These are phyloP conservation scores for Knipowitschia caucasica DNA, from an alignment of 2,797 vertebrate species.

Conservation along the genomic window DNA sequence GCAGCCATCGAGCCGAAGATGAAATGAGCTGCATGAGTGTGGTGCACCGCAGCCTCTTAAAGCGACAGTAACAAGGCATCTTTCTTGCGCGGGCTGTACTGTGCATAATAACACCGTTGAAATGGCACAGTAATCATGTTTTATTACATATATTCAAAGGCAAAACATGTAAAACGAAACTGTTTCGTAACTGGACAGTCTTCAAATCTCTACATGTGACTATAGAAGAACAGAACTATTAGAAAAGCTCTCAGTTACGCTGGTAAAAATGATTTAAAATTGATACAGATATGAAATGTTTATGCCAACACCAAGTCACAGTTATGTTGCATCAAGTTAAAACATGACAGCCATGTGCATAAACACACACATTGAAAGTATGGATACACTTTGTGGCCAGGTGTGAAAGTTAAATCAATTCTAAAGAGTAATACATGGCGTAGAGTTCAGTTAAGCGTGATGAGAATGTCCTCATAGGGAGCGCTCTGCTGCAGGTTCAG, in stretches of 20 bases:
- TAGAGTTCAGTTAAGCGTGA: constrained; percentile 63
- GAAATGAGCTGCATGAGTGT: constrained; percentile 60
- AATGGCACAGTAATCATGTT: too few relatives aligned
- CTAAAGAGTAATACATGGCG: not conserved
- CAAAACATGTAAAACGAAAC: too few relatives aligned
- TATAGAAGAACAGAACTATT: not conserved
- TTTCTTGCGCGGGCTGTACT: not conserved
- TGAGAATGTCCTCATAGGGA: constrained; percentile 87
- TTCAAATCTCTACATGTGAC: not conserved
- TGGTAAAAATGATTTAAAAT: not conserved
- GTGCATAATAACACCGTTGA: too few relatives aligned
- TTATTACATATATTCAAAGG: too few relatives aligned
- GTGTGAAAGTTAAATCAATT: not conserved
- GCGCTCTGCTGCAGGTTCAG: constrained; percentile 84
- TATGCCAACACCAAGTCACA: not conserved
- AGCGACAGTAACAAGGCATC: constrained; percentile 63
- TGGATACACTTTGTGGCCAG: not conserved
- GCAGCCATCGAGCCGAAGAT: constrained; percentile 59
- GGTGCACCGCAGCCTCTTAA: constrained; percentile 68
- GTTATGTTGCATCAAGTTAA: not conserved
- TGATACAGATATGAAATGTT: not conserved
- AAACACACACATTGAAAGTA: not conserved
- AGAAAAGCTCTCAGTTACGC: not conserved
- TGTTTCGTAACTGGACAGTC: too few relatives aligned
- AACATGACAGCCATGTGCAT: not conserved